Conservation (phyloP, 1,140 invertebrate species). For the Uloborus diversus region DNA sequence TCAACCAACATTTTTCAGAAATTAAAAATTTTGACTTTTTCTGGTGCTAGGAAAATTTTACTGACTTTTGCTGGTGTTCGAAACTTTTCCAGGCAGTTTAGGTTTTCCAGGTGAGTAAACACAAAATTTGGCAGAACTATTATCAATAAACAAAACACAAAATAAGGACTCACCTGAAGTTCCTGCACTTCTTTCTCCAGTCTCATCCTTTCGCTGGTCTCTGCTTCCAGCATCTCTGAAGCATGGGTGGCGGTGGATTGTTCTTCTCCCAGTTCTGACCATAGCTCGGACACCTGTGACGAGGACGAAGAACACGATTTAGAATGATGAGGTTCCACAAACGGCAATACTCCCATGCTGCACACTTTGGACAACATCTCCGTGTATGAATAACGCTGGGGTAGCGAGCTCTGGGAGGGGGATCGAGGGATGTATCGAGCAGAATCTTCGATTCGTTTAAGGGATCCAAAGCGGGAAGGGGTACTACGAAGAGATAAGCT, state of each 20-base stretch:
- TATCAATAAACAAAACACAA: too few relatives aligned
- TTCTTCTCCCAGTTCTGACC: slow-evolving; percentile 89
- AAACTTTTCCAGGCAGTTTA: too few relatives aligned
- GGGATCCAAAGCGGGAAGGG: slow-evolving; percentile 21
- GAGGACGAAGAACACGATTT: slow-evolving; percentile 52
- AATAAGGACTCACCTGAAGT: slow-evolving; percentile 72
- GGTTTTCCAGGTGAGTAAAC: too few relatives aligned
- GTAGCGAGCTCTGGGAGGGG: slow-evolving; percentile 43
- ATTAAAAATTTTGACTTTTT: too few relatives aligned
- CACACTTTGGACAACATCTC: slow-evolving; percentile 52
- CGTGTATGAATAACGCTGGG: slow-evolving; percentile 50
- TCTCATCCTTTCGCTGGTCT: slow-evolving; percentile 70
- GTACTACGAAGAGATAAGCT: slow-evolving; percentile 4
- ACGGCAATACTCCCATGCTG: slow-evolving; percentile 38
- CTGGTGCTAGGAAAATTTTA: too few relatives aligned
- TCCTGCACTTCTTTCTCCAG: slow-evolving; percentile 86
- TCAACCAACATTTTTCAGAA: too few relatives aligned
- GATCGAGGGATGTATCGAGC: slow-evolving; percentile 31
- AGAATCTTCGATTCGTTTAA: slow-evolving; percentile 40
- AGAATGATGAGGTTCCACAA: slow-evolving; percentile 18
- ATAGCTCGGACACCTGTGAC: slow-evolving; percentile 85
- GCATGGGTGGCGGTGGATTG: slow-evolving; percentile 87
- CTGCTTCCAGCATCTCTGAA: slow-evolving; percentile 86
- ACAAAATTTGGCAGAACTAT: too few relatives aligned
- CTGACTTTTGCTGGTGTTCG: too few relatives aligned